Conservation (phyloP, 2,113 vertebrate genomes). For the Istiophorus platypterus region DNA sequence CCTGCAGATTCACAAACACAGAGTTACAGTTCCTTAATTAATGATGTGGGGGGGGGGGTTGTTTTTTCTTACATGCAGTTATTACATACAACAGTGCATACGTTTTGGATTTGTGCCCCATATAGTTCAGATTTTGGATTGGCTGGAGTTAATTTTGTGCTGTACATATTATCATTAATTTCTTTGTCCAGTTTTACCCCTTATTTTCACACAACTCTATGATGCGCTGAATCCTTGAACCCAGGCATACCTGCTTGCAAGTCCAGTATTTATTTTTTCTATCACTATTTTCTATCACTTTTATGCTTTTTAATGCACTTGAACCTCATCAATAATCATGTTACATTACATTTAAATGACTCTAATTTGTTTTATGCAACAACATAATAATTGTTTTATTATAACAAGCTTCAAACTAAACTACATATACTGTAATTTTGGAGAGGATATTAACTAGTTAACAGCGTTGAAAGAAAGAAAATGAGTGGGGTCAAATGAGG, state of each 20-base stretch:
- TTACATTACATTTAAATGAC: neutral
- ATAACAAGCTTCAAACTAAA: neutral
- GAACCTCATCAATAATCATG: neutral
- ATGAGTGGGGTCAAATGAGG: neutral
- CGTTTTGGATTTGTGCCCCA: neutral
- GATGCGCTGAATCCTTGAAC: neutral
- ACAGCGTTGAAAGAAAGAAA: neutral
- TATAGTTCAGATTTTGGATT: neutral
- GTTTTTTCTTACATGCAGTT: neutral
- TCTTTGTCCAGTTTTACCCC: neutral
- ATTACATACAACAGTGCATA: neutral
- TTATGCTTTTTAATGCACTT: neutral
- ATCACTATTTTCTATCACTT: neutral
- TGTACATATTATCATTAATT: neutral
- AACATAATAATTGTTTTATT: neutral
- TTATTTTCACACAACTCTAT: neutral
- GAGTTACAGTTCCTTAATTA: neutral
- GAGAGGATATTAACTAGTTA: neutral
- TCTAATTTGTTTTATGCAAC: neutral
- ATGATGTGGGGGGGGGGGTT: neutral
- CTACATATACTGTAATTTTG: neutral
- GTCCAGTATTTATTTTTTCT: neutral
- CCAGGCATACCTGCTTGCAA: neutral
- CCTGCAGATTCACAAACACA: constrained; percentile 60
- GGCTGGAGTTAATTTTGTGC: neutral